These are phyloP conservation scores for Protonemura montana DNA, from an alignment of 2,888 invertebrate species.

Conservation along the genomic window DNA sequence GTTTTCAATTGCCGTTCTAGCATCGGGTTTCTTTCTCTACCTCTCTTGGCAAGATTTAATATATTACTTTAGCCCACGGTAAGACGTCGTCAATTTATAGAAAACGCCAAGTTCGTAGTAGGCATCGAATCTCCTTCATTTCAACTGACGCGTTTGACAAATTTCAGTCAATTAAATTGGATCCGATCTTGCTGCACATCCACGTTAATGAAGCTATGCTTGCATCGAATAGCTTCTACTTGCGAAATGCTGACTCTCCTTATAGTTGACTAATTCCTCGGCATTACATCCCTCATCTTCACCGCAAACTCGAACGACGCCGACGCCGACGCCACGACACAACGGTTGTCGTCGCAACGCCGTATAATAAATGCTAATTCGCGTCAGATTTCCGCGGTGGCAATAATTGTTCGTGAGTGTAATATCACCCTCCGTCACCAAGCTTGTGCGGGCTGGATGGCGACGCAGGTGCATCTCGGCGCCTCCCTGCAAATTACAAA, in stretches of 20 bases:
- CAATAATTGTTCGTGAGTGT: constrained; percentile 25
- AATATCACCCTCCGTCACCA: neutral
- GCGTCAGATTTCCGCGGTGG: neutral
- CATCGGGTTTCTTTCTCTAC: neutral
- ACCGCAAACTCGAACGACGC: neutral
- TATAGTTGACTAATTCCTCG: neutral
- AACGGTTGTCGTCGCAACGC: neutral
- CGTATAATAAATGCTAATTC: constrained; percentile 16
- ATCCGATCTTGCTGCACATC: neutral
- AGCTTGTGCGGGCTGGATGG: neutral
- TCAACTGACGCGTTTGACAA: too few relatives aligned
- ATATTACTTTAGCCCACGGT: neutral
- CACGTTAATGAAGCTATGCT: neutral
- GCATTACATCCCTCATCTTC: neutral
- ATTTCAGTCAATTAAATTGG: neutral
- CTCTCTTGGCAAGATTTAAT: neutral
- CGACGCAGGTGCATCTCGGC: neutral
- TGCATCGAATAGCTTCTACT: neutral
- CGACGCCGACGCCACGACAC: neutral
- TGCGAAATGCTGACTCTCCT: neutral
- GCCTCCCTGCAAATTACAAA: constrained; percentile 20
- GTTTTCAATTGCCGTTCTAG: neutral
- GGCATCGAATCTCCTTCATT: neutral
- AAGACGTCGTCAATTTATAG: neutral
- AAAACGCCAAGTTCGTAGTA: neutral